phyloP scores from a whole-genome alignment of 2,113 vertebrate genomes.

The Otus sunia region DNA sequence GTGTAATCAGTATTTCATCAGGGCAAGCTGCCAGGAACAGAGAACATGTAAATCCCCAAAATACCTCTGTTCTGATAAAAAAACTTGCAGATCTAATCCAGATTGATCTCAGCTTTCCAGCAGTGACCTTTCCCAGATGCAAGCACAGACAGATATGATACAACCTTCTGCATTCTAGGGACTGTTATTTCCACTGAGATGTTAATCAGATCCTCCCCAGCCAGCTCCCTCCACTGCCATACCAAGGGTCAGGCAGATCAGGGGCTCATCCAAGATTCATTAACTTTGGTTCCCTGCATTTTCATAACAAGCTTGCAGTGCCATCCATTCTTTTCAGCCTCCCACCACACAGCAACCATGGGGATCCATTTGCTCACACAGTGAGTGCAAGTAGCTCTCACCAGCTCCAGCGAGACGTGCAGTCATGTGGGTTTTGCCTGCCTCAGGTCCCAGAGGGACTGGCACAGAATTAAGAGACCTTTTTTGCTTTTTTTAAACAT shows the following conservation, averaged over 20 bases:
- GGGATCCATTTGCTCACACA: background rate
- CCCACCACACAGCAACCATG: rapidly evolving
- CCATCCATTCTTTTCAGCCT: conserved; percentile 32
- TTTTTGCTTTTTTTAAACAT: background rate
- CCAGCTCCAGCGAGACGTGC: background rate
- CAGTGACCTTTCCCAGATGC: background rate
- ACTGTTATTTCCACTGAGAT: background rate
- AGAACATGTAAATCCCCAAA: conserved; percentile 13
- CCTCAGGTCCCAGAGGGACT: background rate
- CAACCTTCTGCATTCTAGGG: background rate
- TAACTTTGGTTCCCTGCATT: conserved; percentile 27
- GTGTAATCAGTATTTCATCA: conserved; percentile 28
- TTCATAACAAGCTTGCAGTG: conserved; percentile 5
- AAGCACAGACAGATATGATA: background rate
- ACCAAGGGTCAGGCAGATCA: background rate
- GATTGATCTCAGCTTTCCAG: background rate
- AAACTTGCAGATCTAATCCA: background rate
- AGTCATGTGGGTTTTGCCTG: background rate
- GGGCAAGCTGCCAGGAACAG: conserved; percentile 14
- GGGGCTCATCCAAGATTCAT: conserved; percentile 10
- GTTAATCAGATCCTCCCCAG: background rate
- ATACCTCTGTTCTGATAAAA: conserved; percentile 8
- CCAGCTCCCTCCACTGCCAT: background rate
- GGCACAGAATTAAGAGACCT: background rate
- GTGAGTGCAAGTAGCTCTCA: background rate